phyloP scores from a whole-genome alignment of 2,888 invertebrate genomes.

The Ptilodon capucinus region DNA sequence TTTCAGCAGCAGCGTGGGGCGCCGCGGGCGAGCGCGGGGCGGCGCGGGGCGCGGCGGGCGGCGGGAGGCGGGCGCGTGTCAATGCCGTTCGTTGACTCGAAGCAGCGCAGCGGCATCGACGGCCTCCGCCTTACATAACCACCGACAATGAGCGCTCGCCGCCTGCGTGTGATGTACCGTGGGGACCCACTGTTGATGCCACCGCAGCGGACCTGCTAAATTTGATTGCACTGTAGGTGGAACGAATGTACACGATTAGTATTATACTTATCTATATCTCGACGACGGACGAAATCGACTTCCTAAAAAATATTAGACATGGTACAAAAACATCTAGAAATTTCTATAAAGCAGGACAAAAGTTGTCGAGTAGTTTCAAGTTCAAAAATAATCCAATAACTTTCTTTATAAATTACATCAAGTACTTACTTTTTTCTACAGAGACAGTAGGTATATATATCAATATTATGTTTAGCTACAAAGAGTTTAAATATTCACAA shows the following conservation, averaged over 20 bases:
- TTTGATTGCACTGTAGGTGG: not conserved
- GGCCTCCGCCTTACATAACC: slow-evolving; percentile 82
- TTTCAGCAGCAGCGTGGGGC: slow-evolving; percentile 74
- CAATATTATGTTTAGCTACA: too few relatives aligned
- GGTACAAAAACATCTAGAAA: not conserved
- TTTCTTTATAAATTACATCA: too few relatives aligned
- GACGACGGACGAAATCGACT: too few relatives aligned
- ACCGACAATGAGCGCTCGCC: slow-evolving; percentile 73
- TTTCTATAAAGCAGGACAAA: not conserved
- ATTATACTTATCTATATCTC: too few relatives aligned
- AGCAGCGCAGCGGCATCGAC: slow-evolving; percentile 73
- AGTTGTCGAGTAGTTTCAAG: not conserved
- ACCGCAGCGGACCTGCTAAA: slow-evolving; percentile 7
- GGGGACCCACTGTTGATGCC: slow-evolving; percentile 30
- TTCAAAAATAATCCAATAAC: too few relatives aligned
- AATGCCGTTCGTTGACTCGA: slow-evolving; percentile 82
- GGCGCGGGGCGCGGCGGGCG: slow-evolving; percentile 43
- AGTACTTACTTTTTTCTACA: too few relatives aligned
- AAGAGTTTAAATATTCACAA: too few relatives aligned
- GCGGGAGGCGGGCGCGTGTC: slow-evolving; percentile 69
- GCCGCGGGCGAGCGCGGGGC: slow-evolving; percentile 42
- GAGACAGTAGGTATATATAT: too few relatives aligned
- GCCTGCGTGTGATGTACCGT: slow-evolving; percentile 71
- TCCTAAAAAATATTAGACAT: not conserved
- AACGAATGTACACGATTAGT: not conserved